Base-by-base conservation (phyloP, 2,888 invertebrate species). In the Nowickia ferox region DNA sequence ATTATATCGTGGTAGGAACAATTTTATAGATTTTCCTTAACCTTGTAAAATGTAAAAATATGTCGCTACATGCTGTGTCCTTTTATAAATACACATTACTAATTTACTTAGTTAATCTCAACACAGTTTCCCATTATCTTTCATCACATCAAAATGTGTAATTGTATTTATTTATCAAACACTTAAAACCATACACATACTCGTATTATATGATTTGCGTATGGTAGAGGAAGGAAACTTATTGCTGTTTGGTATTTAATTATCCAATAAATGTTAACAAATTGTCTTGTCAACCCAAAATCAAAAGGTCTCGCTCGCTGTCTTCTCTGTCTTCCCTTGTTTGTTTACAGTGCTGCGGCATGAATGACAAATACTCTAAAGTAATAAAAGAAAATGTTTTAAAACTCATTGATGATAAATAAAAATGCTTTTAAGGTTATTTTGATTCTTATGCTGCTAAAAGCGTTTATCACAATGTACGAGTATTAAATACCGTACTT, bases 241-340 rank as follows among this genome's bases (percentile, higher is more conserved):
- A 48, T 46, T 66, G 48, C 53, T 72, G 51, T 66, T 79, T 82
- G 84, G 40, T 83, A 59, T 63, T 80, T 87, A 87, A 88, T 87
- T 87, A 81, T 30, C 71, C 79, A 83, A 84, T 86, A 85, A 85
- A 83, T 81, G 82, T 84, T 84, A 81, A 84, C 87, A 87, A 87
- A 87, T 87, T 84, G 79, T 77, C 76, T 87, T 87, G 87, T 87
- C 85, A 87, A 84, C 71, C 57, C 68, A 63, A 68, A 82, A 84
- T 88, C 87, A 40, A 68, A 79, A 59, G 38, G 42, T 61, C 61
- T 77, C 57, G 30, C 30, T 22, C 22, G 22, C 22, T 22, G 1
- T 1, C 22, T n/a, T 30, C 30, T 44, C 87, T 88, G 87, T 90
- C 87, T 81, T 86, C 81, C 57, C 74, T 72, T 59, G n/a, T 30